These are phyloP conservation scores for Tenthredo livida DNA, from an alignment of 2,888 invertebrate species.

Conservation along the genomic window DNA sequence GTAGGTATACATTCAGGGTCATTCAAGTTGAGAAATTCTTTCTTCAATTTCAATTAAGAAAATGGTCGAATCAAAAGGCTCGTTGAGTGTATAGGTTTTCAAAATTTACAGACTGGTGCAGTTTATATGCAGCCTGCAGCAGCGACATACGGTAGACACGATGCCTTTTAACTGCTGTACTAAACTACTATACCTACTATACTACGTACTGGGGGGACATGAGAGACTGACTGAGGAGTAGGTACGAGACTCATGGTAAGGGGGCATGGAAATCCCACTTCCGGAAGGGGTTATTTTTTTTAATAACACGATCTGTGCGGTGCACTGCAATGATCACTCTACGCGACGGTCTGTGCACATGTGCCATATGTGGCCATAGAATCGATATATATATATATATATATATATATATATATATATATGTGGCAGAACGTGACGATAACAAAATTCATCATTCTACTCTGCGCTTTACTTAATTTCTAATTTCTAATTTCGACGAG, in stretches of 20 bases:
- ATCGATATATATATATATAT: no score
- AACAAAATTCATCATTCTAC: no score
- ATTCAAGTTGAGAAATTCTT: no score
- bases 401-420: no score
- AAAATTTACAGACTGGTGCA: background rate
- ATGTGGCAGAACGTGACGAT: no score
- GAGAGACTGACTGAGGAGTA: background rate
- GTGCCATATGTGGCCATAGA: background rate
- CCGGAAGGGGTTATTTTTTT: background rate
- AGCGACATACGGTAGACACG: slow-evolving; percentile 3
- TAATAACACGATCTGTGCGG: slow-evolving; percentile 3
- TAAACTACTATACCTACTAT: background rate
- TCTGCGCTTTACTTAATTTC: no score
- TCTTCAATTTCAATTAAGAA: no score
- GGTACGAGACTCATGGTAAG: background rate
- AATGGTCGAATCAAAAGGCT: no score
- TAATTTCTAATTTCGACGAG: no score
- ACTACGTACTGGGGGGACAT: background rate
- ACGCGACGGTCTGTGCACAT: background rate
- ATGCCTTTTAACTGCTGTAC: slow-evolving; percentile 3
- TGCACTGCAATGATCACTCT: background rate
- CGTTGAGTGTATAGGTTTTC: no score
- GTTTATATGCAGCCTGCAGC: background rate
- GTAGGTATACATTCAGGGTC: no score
- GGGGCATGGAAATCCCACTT: slow-evolving; percentile 1